Base-by-base conservation (phyloP, 1,140 invertebrate genomes). In the Choristoneura fumiferana region DNA sequence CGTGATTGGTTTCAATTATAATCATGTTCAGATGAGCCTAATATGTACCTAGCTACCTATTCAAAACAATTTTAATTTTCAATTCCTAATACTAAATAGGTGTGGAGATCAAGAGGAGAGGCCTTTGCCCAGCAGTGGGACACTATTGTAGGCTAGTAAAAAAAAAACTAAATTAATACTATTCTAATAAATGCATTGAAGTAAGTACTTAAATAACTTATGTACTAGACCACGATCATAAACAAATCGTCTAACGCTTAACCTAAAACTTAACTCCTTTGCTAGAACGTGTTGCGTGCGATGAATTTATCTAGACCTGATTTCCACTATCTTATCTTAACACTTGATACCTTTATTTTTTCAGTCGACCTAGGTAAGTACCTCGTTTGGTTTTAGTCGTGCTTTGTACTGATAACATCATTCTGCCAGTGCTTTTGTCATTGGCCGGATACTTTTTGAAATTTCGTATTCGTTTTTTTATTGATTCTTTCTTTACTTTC, bases 251-350 rank as follows among this genome's bases (percentile, higher is more conserved):
- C 9, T 38, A 36, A 12, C 12, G 52, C 29, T 54, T 49, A 29
- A 49, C n/a, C 18, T 29, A 49, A 29, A 49, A 49, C 22, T 49
- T 49, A n/a, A 49, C 22, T 22, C 43, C 29, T 62, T 64, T 66
- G 69, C 73, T 82, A 83, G 82, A 75, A 74, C 65, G 71, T 3
- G 22, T 29, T 29, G 6, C 6, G 75, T 56, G 76, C 64, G 75
- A 79, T 76, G 67, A 84, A 81, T 83, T 84, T 87, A 87, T 87
- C 84, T 87, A 87, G 84, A 87, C 84, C 84, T 84, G 81, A 66
- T 87, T 84, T 85, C 52, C 70, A 80, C 81, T 87, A 87, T 87
- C 84, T 87, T 87, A 85, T 87, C 84, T 57, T 43, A 57, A 65
- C 69, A 81, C 69, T 63, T 67, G 70, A 67, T 63, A 80, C 80